phyloP scores from a whole-genome alignment of 2,888 invertebrate species.

The Drosophila melanosoma region DNA sequence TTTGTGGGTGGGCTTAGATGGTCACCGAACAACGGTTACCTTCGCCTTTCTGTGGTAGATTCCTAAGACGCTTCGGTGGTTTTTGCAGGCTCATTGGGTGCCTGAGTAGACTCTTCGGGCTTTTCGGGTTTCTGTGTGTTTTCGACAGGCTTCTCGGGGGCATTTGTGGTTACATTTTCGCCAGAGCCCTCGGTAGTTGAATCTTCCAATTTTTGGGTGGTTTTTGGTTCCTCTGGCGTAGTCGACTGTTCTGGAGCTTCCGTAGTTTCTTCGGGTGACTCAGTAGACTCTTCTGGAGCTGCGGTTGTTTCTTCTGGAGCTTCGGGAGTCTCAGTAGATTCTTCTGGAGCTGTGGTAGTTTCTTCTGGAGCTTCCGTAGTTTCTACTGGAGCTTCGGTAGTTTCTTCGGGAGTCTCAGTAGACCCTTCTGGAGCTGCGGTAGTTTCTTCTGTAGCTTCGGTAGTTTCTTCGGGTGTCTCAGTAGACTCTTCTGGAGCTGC shows the following conservation, averaged over 20 bases:
- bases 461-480: background rate
- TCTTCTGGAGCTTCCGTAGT: slow-evolving; percentile 1
- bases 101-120: slow-evolving; percentile 24
- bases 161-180: background rate
- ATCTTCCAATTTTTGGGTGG: slow-evolving; percentile 2
- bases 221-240: too few relatives aligned
- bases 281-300: slow-evolving; percentile 13
- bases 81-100: slow-evolving; percentile 1
- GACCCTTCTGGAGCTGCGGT: slow-evolving; percentile 7
- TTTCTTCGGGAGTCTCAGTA: slow-evolving; percentile 12
- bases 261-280: background rate
- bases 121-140: slow-evolving; percentile 22
- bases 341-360: background rate
- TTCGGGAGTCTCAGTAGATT: slow-evolving; percentile 3
- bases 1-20: slow-evolving; percentile 6
- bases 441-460: slow-evolving; percentile 15
- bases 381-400: slow-evolving; percentile 13
- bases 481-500: background rate
- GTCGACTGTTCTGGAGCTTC: too few relatives aligned
- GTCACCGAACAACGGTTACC: slow-evolving; percentile 46
- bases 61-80: slow-evolving; percentile 19
- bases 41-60: slow-evolving; percentile 28
- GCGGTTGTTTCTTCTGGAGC: background rate
- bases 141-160: background rate
- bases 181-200: background rate